Evolutionary conservation across 2,888 invertebrate genomes (phyloP), one percentile per base, ranked within the genome.

Genomic region (Sphinx pinastri): DNA sequence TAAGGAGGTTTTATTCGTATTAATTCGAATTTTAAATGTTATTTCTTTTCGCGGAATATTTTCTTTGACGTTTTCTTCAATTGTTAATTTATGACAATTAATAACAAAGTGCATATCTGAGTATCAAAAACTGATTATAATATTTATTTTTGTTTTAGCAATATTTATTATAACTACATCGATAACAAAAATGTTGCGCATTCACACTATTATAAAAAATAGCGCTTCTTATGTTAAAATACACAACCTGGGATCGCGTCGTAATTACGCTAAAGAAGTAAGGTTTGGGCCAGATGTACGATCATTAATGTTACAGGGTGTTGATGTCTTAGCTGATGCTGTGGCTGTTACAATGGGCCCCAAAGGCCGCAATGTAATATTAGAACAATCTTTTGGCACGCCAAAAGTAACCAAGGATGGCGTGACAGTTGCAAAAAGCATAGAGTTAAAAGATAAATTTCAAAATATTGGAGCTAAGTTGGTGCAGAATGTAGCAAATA

Each of bases 321-420:
- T 99, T 25, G 99, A 99, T 92, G 96, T 99, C 68, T 95, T 99
- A 73, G 99, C 99, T 25, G 99, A 99, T 95, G 99, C 99, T 68
- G 99, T 99, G 19, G 99, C 99, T 19, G 98, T 99, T 45, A 99
- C 99, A 12, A 98, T 99, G 99, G 99, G 99, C 16, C 99, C 99
- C 68, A 99, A 99, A 83, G 99, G 99, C 14, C 96, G 99, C 71
- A 99, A 99, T 89, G 99, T 99, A 8, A 99, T 99, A 80, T 95
- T 99, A 79, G 99, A 99, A 92, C 99, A 99, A 91, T 97, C 97
- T 45, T 99, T 98, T 98, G 99, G 99, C 14, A 98, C 98, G 71
- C 99, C 99, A 10, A 99, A 99, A 95, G 99, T 99, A 82, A 99
- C 99, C n/a, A 99, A 99, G 94, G 99, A 99, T 90, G 99, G 99